These are phyloP conservation scores for Sepiola atlantica DNA, from an alignment of 2,888 invertebrate species.

Conservation along the genomic window DNA sequence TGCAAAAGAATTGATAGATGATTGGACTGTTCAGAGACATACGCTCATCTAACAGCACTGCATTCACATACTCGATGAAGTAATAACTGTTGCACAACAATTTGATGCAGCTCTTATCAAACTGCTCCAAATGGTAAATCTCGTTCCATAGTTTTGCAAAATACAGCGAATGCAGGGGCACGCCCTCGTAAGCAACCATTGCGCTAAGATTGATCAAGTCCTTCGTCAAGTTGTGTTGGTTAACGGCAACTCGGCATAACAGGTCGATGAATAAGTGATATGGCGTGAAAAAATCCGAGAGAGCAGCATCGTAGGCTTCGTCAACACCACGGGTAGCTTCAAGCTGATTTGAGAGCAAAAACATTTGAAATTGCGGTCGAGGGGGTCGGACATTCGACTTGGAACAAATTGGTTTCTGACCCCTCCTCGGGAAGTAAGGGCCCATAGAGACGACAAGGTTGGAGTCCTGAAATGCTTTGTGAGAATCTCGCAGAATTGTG, in stretches of 20 bases:
- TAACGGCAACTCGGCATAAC: constrained; percentile 90
- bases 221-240: constrained; percentile 89
- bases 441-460: constrained; percentile 81
- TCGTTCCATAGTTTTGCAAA: constrained; percentile 95
- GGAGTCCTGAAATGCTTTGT: constrained; percentile 84
- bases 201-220: constrained; percentile 85
- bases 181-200: constrained; percentile 90
- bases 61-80: constrained; percentile 91
- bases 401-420: constrained; percentile 78
- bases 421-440: constrained; percentile 85
- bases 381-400: constrained; percentile 83
- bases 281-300: constrained; percentile 86
- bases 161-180: constrained; percentile 88
- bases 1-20: constrained; percentile 89
- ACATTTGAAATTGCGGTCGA: constrained; percentile 89
- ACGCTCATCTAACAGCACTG: constrained; percentile 90
- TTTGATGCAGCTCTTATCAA: constrained; percentile 87
- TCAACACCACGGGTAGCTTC: constrained; percentile 84
- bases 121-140: constrained; percentile 85
- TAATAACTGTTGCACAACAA: constrained; percentile 88
- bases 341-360: constrained; percentile 84
- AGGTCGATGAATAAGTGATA: constrained; percentile 93
- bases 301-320: constrained; percentile 84
- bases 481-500: constrained; percentile 89
- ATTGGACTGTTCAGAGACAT: constrained; percentile 87